phyloP scores from a whole-genome alignment of 2,113 vertebrate species.

The Melierax canorus region DNA sequence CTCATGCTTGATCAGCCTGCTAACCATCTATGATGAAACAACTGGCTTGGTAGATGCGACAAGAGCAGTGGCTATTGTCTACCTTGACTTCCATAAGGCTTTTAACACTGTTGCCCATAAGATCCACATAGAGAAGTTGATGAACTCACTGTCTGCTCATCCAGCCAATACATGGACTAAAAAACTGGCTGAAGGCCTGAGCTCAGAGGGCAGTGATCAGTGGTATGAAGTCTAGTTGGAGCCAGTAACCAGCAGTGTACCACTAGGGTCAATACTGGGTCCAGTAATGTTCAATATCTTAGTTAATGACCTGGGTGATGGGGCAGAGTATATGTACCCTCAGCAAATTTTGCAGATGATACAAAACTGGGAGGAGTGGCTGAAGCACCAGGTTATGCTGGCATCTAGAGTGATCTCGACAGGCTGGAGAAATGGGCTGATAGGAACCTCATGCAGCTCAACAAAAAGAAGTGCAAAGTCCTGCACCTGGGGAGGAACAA shows the following conservation, averaged over 20 bases:
- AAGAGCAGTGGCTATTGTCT: not conserved
- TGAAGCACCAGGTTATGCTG: not conserved
- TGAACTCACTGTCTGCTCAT: no score
- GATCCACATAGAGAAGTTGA: not conserved
- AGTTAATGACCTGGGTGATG: not conserved
- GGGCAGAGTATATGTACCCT: not conserved
- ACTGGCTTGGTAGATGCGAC: not conserved
- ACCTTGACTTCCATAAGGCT: not conserved
- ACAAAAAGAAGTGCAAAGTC: not conserved
- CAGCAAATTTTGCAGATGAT: not conserved
- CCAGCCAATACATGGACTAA: not conserved
- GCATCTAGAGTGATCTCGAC: not conserved
- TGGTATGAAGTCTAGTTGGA: not conserved
- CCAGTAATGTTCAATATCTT: not conserved
- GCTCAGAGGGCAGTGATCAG: not conserved
- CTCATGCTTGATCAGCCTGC: not conserved
- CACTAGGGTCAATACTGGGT: not conserved
- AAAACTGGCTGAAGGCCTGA: not conserved
- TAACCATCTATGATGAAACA: not conserved
- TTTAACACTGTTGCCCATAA: not conserved
- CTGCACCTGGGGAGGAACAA: not conserved
- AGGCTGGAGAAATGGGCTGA: not conserved
- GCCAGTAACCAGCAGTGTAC: not conserved
- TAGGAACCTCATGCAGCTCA: not conserved
- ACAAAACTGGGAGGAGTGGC: not conserved